Evolutionary conservation across 2,888 invertebrate genomes (phyloP), one percentile per base, ranked within the genome.

Genomic region (Mylabris sibirica): DNA sequence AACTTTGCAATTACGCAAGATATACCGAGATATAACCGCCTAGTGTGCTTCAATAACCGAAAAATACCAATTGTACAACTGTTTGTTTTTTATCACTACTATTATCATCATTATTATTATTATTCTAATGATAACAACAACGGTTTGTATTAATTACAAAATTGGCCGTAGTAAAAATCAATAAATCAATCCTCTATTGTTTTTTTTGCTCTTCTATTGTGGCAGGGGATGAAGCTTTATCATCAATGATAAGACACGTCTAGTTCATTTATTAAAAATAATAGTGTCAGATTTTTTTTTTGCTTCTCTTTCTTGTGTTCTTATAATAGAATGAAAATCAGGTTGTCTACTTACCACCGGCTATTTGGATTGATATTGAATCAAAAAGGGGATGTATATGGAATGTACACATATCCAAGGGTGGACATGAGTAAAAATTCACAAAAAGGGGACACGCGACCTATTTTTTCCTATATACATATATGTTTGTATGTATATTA

Each of bases 361-460:
- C 49, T 49, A 49, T 49, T 49, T 71, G 72, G 17, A 44, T 44
- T 44, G 44, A 44, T 44, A 5, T 14, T 34, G 34, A 34, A 34
- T 34, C n/a, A n/a, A n/a, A 38, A 44, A 17, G 79, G 81, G 81
- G 80, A 80, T 79, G 74, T 30, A 73, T 73, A 74, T 73, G 83
- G 81, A n/a, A n/a, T n/a, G n/a, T n/a, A n/a, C n/a, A 80, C 81
- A 77, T 66, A 30, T 49, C 20, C 1, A 75, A 72, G 83, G 83
- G 83, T 83, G 81, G 82, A 82, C 81, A 75, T 71, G 67, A 77
- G 78, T 82, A 83, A 84, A 84, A 84, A 81, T 79, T 74, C 57
- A 83, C 84, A 84, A 84, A 84, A 84, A 83, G 83, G 83, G 82
- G 81, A 78, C 84, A 84, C 83, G 83, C 81, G 83, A 80, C 83